These are phyloP conservation scores for Callionymus lyra DNA, from an alignment of 2,113 vertebrate species.

Conservation along the genomic window DNA sequence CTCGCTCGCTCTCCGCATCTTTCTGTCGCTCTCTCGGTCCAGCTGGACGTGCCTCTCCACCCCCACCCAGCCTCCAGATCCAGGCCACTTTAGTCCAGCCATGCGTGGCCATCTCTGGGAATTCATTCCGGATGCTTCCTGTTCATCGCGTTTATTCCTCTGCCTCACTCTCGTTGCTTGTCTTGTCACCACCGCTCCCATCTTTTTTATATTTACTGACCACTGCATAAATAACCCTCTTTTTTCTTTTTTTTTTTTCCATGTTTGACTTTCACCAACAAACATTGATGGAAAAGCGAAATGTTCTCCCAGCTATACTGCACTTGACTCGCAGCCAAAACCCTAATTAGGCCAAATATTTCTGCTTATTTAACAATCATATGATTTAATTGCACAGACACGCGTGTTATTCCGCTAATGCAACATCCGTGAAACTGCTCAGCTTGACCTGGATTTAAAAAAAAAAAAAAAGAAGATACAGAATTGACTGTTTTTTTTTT, in stretches of 20 bases:
- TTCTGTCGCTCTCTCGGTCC: constrained; percentile 45
- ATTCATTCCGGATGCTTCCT: constrained; percentile 62
- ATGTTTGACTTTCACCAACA: too few species aligned
- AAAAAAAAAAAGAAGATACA: too few species aligned
- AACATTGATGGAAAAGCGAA: too few species aligned
- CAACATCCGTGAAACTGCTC: too few species aligned
- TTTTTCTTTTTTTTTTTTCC: constrained; percentile 2
- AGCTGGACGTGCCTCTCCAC: constrained; percentile 48
- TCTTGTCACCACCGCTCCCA: constrained; percentile 21
- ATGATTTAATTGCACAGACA: constrained; percentile 1
- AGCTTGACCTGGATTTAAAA: constrained; percentile 9
- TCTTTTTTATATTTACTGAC: constrained; percentile 18
- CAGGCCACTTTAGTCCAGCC: constrained; percentile 61
- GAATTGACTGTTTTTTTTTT: background rate
- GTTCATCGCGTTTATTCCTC: constrained; percentile 43
- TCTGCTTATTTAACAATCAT: constrained; percentile 1
- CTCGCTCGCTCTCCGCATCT: constrained; percentile 18
- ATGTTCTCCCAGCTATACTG: background rate
- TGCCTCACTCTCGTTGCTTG: constrained; percentile 4
- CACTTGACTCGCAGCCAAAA: background rate
- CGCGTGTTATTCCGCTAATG: background rate
- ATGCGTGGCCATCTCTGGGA: constrained; percentile 61
- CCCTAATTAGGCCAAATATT: background rate
- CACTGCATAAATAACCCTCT: constrained; percentile 10
- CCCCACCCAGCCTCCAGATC: constrained; percentile 49